Percentiles rank a stretch among this genome's conserved stretches.
phyloP scores from a whole-genome alignment of 2,797 vertebrate genomes.

The Choloepus didactylus region DNA sequence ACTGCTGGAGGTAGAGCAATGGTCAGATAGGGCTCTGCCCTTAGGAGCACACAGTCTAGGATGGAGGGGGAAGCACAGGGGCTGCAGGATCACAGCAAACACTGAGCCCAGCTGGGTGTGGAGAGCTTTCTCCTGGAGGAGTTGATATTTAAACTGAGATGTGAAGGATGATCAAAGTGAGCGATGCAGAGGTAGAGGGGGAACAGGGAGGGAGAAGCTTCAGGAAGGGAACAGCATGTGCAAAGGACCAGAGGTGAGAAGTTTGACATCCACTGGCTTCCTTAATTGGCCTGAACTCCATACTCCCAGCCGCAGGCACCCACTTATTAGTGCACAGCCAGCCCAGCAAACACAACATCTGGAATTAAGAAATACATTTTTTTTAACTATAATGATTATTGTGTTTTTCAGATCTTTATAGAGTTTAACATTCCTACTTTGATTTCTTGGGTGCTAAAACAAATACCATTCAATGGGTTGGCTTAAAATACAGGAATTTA shows the following conservation, averaged over 20 bases:
- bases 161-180: slow-evolving; percentile 1
- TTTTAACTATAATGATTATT: slow-evolving; percentile 4
- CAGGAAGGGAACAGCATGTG: not conserved
- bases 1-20: not conserved
- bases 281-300: not conserved
- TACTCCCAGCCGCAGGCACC: not conserved
- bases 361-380: not conserved
- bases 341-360: not conserved
- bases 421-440: not conserved
- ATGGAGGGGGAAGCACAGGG: not conserved
- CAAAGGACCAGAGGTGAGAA: not conserved
- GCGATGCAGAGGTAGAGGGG: not conserved
- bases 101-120: not conserved
- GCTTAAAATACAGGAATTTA: no score
- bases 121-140: not conserved
- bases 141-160: slow-evolving; percentile 50
- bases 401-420: not conserved
- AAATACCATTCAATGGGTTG: no score
- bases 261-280: not conserved
- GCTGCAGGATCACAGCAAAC: not conserved
- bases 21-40: not conserved
- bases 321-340: not conserved
- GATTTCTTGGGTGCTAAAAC: no score
- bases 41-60: not conserved
- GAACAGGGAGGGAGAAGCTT: not conserved